Percentiles rank a stretch among this genome's conserved stretches.
Evolutionary conservation across 2,797 vertebrate species (phyloP).

Genomic region (Ciconia nigra): DNA sequence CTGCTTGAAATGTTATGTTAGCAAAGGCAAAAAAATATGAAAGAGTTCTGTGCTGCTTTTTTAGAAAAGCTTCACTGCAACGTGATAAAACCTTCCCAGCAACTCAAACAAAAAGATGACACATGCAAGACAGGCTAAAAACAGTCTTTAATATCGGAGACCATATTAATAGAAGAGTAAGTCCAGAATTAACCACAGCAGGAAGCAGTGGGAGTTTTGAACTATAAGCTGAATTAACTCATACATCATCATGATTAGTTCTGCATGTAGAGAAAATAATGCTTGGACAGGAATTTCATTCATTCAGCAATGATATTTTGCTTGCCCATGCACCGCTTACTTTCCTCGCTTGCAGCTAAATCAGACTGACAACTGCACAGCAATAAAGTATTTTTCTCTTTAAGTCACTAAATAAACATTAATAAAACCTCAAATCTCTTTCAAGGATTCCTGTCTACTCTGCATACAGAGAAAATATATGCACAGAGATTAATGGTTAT

Average conservation of each 20-base stretch:
- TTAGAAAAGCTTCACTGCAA: not conserved
- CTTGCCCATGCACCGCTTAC: not conserved
- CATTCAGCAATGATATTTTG: not conserved
- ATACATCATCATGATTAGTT: not conserved
- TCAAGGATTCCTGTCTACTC: not conserved
- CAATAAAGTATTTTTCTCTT: not conserved
- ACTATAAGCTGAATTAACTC: constrained; percentile 18
- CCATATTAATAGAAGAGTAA: constrained; percentile 25
- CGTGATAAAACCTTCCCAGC: not conserved
- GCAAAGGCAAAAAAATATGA: not conserved
- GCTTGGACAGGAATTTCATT: constrained; percentile 6
- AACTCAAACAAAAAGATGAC: constrained; percentile 7
- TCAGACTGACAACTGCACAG: not conserved
- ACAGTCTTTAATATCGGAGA: not conserved
- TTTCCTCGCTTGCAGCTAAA: not conserved
- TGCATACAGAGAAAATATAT: not conserved
- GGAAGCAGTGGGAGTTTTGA: constrained; percentile 40
- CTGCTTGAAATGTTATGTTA: not conserved
- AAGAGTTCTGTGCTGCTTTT: not conserved
- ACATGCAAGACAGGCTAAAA: constrained; percentile 1
- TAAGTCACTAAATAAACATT: not conserved
- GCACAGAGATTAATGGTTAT: not conserved
- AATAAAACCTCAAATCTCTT: not conserved
- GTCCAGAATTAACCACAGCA: constrained; percentile 40
- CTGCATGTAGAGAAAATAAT: not conserved